Base-by-base conservation (phyloP, 2,113 vertebrate species). In the Thamnophis sirtalis region DNA sequence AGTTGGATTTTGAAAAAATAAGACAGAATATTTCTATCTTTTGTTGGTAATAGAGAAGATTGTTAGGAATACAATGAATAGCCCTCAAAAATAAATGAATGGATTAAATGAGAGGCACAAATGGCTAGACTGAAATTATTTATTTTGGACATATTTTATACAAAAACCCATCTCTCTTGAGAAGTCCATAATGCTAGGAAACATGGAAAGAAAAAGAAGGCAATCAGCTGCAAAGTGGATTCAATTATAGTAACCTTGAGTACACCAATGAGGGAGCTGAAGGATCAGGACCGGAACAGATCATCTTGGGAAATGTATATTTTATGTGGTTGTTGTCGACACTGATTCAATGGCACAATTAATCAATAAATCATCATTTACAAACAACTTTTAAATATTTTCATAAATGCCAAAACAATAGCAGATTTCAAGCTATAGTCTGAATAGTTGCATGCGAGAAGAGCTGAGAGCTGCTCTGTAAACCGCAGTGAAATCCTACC, bases 401-500 rank as follows among this genome's bases (percentile, higher is more conserved):
- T 21, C 68, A 80, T 80, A 80, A 80, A 80, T 21, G 68, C 33
- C 33, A 80, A 80, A 15, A 33, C 38, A n/a, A 7, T 13, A 50
- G 43, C 26, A 86, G 55, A 91, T 51, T 80, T 33, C n/a, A 38
- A 19, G 11, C 2, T 56, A 38, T 17, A 90, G 21, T 7, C 48
- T 58, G 21, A 13, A 56, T 3, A 51, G 26, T 15, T 68, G 21
- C 3, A 56, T 56, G 3, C 5, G 28, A 21, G 88, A 68, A 17
- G 13, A 49, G 19, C 56, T 89, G 3, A 89, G 49, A 26, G 33
- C 6, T 86, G 90, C 22, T 48, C 94, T 22, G n/a, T 0, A 95
- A 92, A 6, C 2, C 55, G 11, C 58, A 84, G 63, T 15, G 8
- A 94, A 93, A 87, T 91, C 96, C 96, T 96, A 98, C 98, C 97